phyloP scores from a whole-genome alignment of 2,888 invertebrate species.

The Tigriopus californicus region DNA sequence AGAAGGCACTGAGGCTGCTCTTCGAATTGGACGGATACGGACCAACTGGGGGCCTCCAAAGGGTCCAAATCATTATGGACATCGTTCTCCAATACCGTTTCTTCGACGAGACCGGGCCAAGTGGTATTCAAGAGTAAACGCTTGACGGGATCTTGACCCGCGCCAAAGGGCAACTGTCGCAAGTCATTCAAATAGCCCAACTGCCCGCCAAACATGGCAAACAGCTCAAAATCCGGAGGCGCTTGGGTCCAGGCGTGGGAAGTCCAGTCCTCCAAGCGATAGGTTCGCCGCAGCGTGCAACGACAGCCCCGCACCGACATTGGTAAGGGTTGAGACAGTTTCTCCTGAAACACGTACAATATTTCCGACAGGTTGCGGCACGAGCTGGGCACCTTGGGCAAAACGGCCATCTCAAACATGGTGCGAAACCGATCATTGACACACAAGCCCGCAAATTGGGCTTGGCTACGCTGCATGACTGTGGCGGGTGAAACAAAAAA shows the following conservation, averaged over 20 bases:
- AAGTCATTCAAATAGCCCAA: slow-evolving; percentile 26
- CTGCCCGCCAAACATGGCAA: slow-evolving; percentile 30
- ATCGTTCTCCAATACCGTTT: slow-evolving; percentile 67
- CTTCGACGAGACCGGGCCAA: slow-evolving; percentile 70
- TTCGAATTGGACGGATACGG: slow-evolving; percentile 27
- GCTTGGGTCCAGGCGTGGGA: slow-evolving; percentile 42
- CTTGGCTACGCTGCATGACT: slow-evolving; percentile 48
- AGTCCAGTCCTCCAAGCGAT: slow-evolving; percentile 39
- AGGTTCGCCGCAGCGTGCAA: slow-evolving; percentile 55
- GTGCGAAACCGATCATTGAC: slow-evolving; percentile 53
- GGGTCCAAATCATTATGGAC: slow-evolving; percentile 75
- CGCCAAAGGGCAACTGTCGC: slow-evolving; percentile 59
- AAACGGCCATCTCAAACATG: slow-evolving; percentile 73
- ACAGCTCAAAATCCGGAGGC: slow-evolving; percentile 35
- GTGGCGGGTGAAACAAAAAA: not conserved
- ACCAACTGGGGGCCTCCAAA: slow-evolving; percentile 52
- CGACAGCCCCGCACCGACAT: slow-evolving; percentile 30
- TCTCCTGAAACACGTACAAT: slow-evolving; percentile 69
- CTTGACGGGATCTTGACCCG: slow-evolving; percentile 52
- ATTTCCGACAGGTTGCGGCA: slow-evolving; percentile 61
- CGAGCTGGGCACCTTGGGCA: slow-evolving; percentile 55
- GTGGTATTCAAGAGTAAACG: slow-evolving; percentile 50
- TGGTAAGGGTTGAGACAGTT: slow-evolving; percentile 33
- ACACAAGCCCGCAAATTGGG: slow-evolving; percentile 50
- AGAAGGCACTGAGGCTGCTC: slow-evolving; percentile 2